Evolutionary conservation across 1,140 invertebrate species (phyloP), one percentile per base, ranked within the genome.

Genomic region (Drosophila sp.): DNA sequence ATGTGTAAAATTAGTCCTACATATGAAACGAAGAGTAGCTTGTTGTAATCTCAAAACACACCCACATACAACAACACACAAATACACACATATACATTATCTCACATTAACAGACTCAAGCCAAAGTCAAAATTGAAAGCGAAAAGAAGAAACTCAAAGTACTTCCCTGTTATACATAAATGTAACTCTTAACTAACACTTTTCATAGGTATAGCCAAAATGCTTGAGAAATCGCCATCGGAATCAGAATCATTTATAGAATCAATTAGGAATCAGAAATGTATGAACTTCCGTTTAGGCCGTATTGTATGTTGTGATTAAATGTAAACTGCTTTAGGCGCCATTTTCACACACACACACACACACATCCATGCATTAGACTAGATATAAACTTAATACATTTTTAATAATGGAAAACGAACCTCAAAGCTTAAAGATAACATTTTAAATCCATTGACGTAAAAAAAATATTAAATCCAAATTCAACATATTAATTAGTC

Each of bases 291-390:
- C 72, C 67, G 44, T 64, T 76, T 57, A 57, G 27, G 30, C 57
- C 61, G 64, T 70, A 87, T 86, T 86, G 69, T 89, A 86, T 83
- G 83, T 86, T 86, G 83, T 86, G 83, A 86, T 79, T 86, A 87
- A 76, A 66, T 79, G 65, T 83, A 83, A 32, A 89, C 35, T 72
- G 84, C 79, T 87, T 47, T 87, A 86, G 84, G 84, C 79, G 70
- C 41, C 61, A 58, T 57, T 47, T 65, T 11, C 58, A 27, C 1
- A 72, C 57, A 60, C 58, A 38, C 57, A 84, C 61, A 79, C 73
- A 68, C 50, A 58, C 30, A 73, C 40, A 73, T 40, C 40, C 35
- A 40, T 40, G 62, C 63, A 70, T 50, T 8, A 10, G 44, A 50
- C 44, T n/a, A 10, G 35, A 8, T 38, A 38, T 11, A 38, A 17